Conservation (phyloP, 2,113 vertebrate species). For the Mesembrinibis cayennensis region DNA sequence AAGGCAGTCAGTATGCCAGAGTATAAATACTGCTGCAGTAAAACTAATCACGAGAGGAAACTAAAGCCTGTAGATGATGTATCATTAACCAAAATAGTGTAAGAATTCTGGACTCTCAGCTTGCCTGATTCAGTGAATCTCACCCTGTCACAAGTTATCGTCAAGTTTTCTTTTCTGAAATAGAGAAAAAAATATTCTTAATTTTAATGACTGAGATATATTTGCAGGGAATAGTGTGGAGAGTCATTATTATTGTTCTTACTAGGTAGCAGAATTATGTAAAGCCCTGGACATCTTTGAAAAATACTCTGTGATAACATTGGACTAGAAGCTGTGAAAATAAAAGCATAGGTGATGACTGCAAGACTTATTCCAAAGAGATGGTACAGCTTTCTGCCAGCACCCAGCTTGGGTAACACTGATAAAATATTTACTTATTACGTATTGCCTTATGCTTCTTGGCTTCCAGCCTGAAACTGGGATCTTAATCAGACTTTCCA, state of each 20-base stretch:
- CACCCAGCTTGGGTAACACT: background rate
- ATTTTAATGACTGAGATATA: background rate
- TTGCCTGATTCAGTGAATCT: background rate
- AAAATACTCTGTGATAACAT: background rate
- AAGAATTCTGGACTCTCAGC: background rate
- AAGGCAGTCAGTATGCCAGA: conserved; percentile 21
- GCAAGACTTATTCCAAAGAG: background rate
- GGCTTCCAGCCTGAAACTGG: background rate
- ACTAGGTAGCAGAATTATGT: background rate
- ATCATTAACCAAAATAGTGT: conserved; percentile 18
- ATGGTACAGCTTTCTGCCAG: background rate
- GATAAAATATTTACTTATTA: background rate
- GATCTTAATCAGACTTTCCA: background rate
- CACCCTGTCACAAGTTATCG: background rate
- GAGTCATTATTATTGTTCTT: background rate
- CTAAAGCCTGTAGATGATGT: conserved; percentile 5
- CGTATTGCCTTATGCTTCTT: background rate
- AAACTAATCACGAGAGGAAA: conserved; percentile 49
- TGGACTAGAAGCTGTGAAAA: background rate
- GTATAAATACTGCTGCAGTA: conserved; percentile 39
- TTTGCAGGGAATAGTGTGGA: background rate
- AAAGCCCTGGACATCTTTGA: background rate
- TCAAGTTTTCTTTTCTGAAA: background rate
- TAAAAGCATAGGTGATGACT: background rate
- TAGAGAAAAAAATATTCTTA: background rate